These are phyloP conservation scores for Thalassarche chlororhynchos DNA, from an alignment of 2,113 vertebrate genomes.

Conservation along the genomic window DNA sequence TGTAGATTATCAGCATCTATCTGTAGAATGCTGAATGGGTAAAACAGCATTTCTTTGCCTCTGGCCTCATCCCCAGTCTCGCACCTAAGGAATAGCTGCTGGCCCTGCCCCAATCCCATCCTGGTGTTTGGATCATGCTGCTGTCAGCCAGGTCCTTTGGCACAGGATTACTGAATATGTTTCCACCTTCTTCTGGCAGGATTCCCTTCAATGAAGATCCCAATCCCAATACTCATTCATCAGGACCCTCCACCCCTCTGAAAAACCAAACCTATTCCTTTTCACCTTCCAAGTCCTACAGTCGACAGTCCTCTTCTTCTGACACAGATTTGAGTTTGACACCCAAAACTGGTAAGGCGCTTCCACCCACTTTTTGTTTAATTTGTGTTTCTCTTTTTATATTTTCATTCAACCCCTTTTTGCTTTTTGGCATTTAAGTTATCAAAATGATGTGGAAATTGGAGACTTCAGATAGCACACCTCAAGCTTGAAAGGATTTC, in stretches of 20 bases:
- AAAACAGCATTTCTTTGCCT: constrained; percentile 68
- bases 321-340: constrained; percentile 99
- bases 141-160: constrained; percentile 72
- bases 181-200: constrained; percentile 98
- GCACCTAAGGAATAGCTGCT: constrained; percentile 73
- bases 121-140: constrained; percentile 80
- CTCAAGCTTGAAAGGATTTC: constrained; percentile 22
- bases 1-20: constrained; percentile 67
- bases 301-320: constrained; percentile 99
- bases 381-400: constrained; percentile 66
- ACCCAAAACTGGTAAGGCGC: constrained; percentile 99
- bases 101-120: constrained; percentile 71
- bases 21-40: constrained; percentile 66
- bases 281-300: constrained; percentile 99
- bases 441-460: constrained; percentile 57
- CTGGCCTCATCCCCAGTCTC: constrained; percentile 73
- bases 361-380: constrained; percentile 75
- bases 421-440: constrained; percentile 69
- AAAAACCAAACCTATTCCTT: constrained; percentile 99
- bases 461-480: constrained; percentile 6
- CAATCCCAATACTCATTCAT: constrained; percentile 91
- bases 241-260: constrained; percentile 99
- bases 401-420: constrained; percentile 70
- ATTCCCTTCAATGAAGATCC: constrained; percentile 97
- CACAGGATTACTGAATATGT: constrained; percentile 87